phyloP scores from a whole-genome alignment of 1,140 invertebrate species.

The Melanaphis sacchari region DNA sequence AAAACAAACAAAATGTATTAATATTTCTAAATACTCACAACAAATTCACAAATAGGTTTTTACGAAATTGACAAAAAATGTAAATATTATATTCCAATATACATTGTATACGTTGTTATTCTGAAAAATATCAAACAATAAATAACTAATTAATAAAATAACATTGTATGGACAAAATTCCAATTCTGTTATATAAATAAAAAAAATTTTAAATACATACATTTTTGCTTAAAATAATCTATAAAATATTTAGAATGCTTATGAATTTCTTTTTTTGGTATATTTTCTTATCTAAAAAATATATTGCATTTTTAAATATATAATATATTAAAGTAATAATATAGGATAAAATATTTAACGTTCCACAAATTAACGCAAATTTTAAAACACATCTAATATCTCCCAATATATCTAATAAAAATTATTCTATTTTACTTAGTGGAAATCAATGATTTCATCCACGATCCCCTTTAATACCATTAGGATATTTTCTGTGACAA shows the following conservation, averaged over 20 bases:
- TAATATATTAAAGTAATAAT: background rate
- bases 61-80: background rate
- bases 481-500: background rate
- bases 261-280: background rate
- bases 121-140: background rate
- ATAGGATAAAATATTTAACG: background rate
- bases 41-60: background rate
- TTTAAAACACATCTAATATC: background rate
- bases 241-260: background rate
- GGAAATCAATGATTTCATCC: background rate
- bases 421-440: background rate
- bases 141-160: background rate
- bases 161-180: background rate
- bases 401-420: background rate
- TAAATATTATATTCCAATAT: background rate
- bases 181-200: background rate
- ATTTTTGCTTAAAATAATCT: background rate
- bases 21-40: background rate
- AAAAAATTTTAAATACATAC: no score
- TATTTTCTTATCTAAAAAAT: background rate
- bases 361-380: background rate
- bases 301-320: background rate
- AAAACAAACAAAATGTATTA: background rate
- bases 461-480: background rate
- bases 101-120: background rate